phyloP scores from a whole-genome alignment of 2,888 invertebrate genomes.

The Empis livida region DNA sequence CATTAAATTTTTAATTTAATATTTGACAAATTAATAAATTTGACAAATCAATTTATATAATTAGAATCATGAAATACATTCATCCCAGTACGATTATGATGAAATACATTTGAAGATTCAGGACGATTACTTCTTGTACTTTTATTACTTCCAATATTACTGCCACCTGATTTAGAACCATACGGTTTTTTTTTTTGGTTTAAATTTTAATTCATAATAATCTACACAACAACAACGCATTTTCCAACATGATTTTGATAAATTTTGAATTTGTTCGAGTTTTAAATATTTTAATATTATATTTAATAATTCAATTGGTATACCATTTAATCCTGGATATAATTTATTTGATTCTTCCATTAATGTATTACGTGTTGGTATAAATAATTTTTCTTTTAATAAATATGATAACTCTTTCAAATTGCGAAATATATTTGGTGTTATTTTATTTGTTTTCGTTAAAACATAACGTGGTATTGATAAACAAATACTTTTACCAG shows the following conservation, averaged over 20 bases:
- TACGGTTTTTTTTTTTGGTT: neutral
- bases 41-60: too few species aligned
- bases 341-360: conserved; percentile 27
- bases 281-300: conserved; percentile 20
- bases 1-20: too few species aligned
- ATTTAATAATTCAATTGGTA: conserved; percentile 26
- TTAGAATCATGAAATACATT: too few species aligned
- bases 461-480: conserved; percentile 29
- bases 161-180: neutral
- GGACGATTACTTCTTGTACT: too few species aligned
- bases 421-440: conserved; percentile 23
- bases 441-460: conserved; percentile 18
- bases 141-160: too few species aligned
- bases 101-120: too few species aligned
- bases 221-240: conserved; percentile 4
- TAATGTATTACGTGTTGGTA: conserved; percentile 43
- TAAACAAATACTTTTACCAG: conserved; percentile 25
- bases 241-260: conserved; percentile 8
- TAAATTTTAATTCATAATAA: conserved; percentile 1
- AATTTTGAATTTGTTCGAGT: conserved; percentile 2
- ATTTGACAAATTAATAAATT: too few species aligned
- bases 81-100: too few species aligned
- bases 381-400: conserved; percentile 42
- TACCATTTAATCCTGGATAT: conserved; percentile 32
- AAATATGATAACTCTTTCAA: conserved; percentile 38